Conservation (phyloP, 2,888 invertebrate species). For the Oegoconia quadripuncta region DNA sequence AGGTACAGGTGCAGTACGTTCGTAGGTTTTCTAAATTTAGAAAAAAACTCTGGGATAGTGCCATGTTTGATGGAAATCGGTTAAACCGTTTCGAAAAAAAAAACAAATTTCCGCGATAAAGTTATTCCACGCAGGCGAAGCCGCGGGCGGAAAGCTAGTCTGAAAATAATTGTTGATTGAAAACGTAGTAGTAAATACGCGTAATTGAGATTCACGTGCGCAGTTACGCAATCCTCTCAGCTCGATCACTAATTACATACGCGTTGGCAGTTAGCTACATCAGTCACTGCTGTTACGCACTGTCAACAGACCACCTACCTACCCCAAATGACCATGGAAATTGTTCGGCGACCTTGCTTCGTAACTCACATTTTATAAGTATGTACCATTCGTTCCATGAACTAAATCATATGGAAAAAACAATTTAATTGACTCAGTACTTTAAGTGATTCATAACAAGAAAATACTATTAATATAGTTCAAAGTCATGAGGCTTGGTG, state of each 20-base stretch:
- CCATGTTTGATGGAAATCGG: no score
- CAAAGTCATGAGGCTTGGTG: no score
- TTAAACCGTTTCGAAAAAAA: no score
- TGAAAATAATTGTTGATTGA: constrained; percentile 1
- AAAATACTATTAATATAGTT: no score
- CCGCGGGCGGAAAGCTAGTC: no score
- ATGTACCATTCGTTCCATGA: not conserved
- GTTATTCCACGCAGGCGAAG: no score
- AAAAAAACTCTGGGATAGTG: no score
- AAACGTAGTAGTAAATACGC: no score
- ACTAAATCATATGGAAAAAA: not conserved
- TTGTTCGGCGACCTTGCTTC: constrained; percentile 11
- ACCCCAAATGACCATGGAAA: constrained; percentile 19
- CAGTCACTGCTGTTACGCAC: constrained; percentile 15
- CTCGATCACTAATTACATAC: constrained; percentile 17
- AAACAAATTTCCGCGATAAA: no score
- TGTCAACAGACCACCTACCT: no score
- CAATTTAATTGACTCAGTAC: constrained; percentile 3
- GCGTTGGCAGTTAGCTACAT: constrained; percentile 15
- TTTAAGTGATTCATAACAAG: not conserved
- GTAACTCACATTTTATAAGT: not conserved
- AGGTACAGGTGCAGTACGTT: no score
- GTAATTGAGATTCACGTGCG: not conserved
- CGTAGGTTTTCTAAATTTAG: no score
- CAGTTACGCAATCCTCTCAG: constrained; percentile 9